Base-by-base conservation (phyloP, 2,113 vertebrate genomes). In the Scytalopus superciliaris region DNA sequence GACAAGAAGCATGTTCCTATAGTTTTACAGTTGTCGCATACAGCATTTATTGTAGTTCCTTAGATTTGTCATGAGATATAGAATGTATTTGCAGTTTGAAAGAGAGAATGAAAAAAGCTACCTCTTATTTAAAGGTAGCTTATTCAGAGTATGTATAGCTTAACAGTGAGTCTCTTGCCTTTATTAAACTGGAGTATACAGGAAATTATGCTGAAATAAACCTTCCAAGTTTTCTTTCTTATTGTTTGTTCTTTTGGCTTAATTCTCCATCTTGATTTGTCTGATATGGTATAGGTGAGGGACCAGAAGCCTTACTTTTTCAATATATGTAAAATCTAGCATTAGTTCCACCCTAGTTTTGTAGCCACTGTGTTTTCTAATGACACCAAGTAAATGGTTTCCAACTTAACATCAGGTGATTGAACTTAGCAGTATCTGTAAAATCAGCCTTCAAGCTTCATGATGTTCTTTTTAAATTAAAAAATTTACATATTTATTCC, bases 401-500 rank as follows among this genome's bases (percentile, higher is more conserved):
- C 63, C 94, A 88, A 6, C 59, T 80, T 78, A 88, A 67, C 59
- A 84, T 81, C 79, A 96, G 87, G 59, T 88, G 78, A 77, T 85
- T 91, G 47, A 94, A 77, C 59, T 91, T 95, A 87, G 78, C 42
- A 73, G 8, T 93, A 70, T 77, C 87, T 93, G 89, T 86, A 96
- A 96, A 96, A 96, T 95, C 75, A 95, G 22, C 78, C 90, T 94
- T 96, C 76, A 94, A 95, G 56, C 72, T 74, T 84, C 92, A 84
- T 90, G 90, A 85, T 96, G 88, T 88, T 96, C 72, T 86, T 93
- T 85, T 90, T 63, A 45, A 92, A 95, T 91, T 85, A 89, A 78
- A 93, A 63, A 9, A 88, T 93, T 79, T 64, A 40, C 68, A 40
- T 86, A 52, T 90, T 93, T 95, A 74, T 90, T 95, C 31, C 55